Evolutionary conservation across 2,888 invertebrate genomes (phyloP), one percentile per base, ranked within the genome.

Genomic region (Ommatoiulus sabulosus): DNA sequence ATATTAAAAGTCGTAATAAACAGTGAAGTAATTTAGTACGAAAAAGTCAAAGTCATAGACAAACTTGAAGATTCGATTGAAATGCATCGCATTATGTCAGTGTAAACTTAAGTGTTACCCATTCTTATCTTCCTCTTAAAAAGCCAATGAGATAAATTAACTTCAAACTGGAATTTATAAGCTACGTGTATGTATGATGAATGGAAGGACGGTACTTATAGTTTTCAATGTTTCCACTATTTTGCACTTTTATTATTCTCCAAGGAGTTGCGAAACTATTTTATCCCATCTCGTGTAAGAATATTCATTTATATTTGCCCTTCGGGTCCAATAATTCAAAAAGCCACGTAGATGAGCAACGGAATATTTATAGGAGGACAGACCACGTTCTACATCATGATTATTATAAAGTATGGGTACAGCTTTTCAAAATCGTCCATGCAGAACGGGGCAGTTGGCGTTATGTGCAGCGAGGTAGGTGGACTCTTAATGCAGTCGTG

Each of bases 291-390:
- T 52, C 52, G 57, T 35, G 46, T 24, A 57, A 52, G 57, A 87
- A 52, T 87, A 87, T 57, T 57, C 87, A 87, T 52, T 87, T 87
- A 52, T 87, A 87, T 87, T 57, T 87, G 57, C 52, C 87, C 87
- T 87, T 57, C 44, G 87, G 87, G 87, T 63, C 43, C 57, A 48
- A 87, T 87, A 87, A 87, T 87, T 87, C 87, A 87, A 48, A 87
- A 72, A 72, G 72, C 72, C 46, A 44, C 44, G 44, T 24, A 72
- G 72, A 72, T 72, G 72, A 72, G 72, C 72, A 72, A 24, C 72
- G 72, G 72, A 72, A 72, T 72, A 72, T 72, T 72, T 72, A 72
- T 72, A 72, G 72, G 72, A 72, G 72, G 72, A 72, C 72, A 72
- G 24, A 72, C 72, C 72, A 72, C 72, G 48, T 86, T 86, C 44